Conservation (phyloP, 2,888 invertebrate genomes). For the Empis livida region DNA sequence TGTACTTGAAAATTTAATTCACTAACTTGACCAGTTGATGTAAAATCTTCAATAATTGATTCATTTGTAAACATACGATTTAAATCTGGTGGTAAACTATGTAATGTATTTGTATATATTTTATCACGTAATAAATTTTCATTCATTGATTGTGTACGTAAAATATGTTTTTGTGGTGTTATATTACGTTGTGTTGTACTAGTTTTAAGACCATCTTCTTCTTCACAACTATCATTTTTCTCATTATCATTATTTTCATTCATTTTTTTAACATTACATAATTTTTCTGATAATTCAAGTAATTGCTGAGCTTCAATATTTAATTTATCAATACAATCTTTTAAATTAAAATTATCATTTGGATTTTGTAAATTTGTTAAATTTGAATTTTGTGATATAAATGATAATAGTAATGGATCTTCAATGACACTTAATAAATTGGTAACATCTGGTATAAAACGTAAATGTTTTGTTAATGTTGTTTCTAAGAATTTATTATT, state of each 20-base stretch:
- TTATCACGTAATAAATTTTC: conserved; percentile 20
- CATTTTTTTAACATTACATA: conserved; percentile 18
- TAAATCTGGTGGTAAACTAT: conserved; percentile 27
- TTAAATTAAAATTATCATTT: conserved; percentile 43
- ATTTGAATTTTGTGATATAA: conserved; percentile 33
- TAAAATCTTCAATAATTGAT: conserved; percentile 12
- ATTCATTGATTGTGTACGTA: conserved; percentile 29
- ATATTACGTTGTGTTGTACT: conserved; percentile 13
- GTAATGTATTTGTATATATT: conserved; percentile 11
- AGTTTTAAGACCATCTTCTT: conserved; percentile 21
- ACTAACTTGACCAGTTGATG: conserved; percentile 22
- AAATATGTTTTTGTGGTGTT: conserved; percentile 17
- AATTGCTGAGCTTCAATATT: conserved; percentile 57
- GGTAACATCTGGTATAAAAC: conserved; percentile 57
- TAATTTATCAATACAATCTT: conserved; percentile 51
- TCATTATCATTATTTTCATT: conserved; percentile 16
- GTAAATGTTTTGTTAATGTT: conserved; percentile 40
- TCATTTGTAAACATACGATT: conserved; percentile 19
- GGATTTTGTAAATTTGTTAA: too few species aligned
- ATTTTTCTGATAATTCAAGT: conserved; percentile 43
- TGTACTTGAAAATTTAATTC: conserved; percentile 42
- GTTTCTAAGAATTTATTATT: conserved; percentile 7
- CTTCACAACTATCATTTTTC: conserved; percentile 17
- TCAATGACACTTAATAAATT: conserved; percentile 48
- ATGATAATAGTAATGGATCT: conserved; percentile 43